phyloP scores from a whole-genome alignment of 2,113 vertebrate species.

The Poicephalus meyeri region DNA sequence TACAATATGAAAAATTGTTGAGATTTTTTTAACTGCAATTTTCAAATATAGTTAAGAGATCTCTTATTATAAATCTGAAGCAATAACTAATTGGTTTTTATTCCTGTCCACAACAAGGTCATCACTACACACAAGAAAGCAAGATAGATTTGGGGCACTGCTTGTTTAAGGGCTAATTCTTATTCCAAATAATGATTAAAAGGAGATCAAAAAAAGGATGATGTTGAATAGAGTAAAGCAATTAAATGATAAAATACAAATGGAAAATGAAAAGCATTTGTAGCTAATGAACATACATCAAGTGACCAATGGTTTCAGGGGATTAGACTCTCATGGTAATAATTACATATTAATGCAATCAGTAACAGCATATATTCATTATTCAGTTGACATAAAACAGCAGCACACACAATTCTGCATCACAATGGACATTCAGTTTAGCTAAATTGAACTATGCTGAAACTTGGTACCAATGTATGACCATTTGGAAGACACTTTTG shows the following conservation, averaged over 20 bases:
- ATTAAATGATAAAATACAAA: slow-evolving; percentile 53
- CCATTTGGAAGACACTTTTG: background rate
- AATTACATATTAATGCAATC: slow-evolving; percentile 27
- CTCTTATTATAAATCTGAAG: background rate
- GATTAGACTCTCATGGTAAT: slow-evolving; percentile 9
- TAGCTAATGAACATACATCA: background rate
- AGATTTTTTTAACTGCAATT: background rate
- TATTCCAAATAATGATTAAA: slow-evolving; percentile 44
- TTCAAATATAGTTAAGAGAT: background rate
- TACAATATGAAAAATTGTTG: background rate
- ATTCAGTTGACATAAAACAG: background rate
- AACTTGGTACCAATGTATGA: background rate
- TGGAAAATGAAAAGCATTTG: slow-evolving; percentile 11
- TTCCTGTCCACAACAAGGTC: background rate
- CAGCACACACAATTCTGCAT: background rate
- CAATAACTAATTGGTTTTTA: background rate
- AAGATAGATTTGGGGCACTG: slow-evolving; percentile 44
- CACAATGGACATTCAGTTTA: background rate
- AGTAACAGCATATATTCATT: background rate
- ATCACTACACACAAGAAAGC: background rate
- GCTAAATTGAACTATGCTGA: background rate
- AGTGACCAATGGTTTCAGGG: slow-evolving; percentile 10
- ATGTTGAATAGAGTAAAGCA: slow-evolving; percentile 28
- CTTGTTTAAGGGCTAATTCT: slow-evolving; percentile 56
- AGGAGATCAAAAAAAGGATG: slow-evolving; percentile 31